Conservation (phyloP, 2,113 vertebrate species). For the Eolophus roseicapilla region DNA sequence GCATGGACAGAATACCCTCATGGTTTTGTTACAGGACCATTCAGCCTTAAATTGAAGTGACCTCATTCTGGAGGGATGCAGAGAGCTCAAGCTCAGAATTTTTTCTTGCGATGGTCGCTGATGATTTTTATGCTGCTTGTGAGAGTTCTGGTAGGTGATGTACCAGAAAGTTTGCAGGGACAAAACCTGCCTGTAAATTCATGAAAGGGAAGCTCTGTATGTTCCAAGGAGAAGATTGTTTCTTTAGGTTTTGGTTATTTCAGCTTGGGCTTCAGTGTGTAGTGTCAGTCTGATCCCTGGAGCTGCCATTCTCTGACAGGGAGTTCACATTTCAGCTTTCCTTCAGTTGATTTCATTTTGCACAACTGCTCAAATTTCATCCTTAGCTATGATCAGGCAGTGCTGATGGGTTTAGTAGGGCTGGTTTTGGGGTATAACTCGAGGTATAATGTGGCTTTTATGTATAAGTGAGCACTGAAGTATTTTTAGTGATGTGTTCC, state of each 20-base stretch:
- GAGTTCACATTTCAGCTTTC: neutral
- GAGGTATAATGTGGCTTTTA: neutral
- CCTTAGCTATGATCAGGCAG: neutral
- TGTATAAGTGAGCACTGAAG: neutral
- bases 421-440: neutral
- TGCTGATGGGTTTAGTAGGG: neutral
- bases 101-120: neutral
- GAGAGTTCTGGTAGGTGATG: neutral
- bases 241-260: neutral
- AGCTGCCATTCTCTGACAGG: neutral
- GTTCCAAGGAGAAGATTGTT: neutral
- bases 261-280: neutral
- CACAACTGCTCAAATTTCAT: neutral
- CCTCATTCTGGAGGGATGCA: neutral
- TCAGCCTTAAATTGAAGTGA: neutral
- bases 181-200: neutral
- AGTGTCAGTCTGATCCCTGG: neutral
- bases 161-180: neutral
- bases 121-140: neutral
- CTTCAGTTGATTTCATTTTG: neutral
- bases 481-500: neutral
- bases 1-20: neutral
- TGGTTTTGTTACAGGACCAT: neutral
- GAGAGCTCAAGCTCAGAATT: neutral
- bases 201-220: neutral